Evolutionary conservation across 2,797 vertebrate species (phyloP), one percentile per base, ranked within the genome.

Genomic region (Danio choprae): DNA sequence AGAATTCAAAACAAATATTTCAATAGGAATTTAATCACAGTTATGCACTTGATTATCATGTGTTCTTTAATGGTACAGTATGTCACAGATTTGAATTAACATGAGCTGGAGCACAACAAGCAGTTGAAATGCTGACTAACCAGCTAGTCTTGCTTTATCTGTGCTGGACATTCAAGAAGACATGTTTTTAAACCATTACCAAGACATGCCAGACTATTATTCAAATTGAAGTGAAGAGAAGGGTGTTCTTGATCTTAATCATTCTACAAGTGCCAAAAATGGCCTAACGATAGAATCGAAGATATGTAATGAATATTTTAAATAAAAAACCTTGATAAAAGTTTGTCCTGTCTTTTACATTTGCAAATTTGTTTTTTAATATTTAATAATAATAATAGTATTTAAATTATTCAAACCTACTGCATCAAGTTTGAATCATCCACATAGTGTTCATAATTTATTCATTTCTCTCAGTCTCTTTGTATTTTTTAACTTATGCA

Each of bases 171-270:
- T 59, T 59, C 44, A 46, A 48, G 58, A 38, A 76, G 65, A 60
- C 7, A 56, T 65, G 5, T 76, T 77, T 60, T 64, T 83, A 84
- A 87, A 84, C 80, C 36, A 29, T 55, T 79, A 74, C 70, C 62
- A 68, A 77, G 46, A 86, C 59, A 71, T 77, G 59, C 38, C 74
- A 76, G 58, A 50, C 80, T 71, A 86, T 72, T 87, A 16, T 85
- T 87, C 86, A 91, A 73, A 60, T 53, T 29, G 69, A 73, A 11
- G 43, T 36, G 69, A 36, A 58, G 71, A 75, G 29, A 29, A 29
- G 29, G 3, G 29, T 29, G 29, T 29, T 29, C 29, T 29, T 29
- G 67, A 72, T 84, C 85, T 81, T 56, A 84, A 80, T 64, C 75
- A 77, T 82, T 73, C 44, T 62, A 65, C 18, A 12, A 72, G 13